phyloP scores from a whole-genome alignment of 2,113 vertebrate genomes.

The Datnioides undecimradiatus region DNA sequence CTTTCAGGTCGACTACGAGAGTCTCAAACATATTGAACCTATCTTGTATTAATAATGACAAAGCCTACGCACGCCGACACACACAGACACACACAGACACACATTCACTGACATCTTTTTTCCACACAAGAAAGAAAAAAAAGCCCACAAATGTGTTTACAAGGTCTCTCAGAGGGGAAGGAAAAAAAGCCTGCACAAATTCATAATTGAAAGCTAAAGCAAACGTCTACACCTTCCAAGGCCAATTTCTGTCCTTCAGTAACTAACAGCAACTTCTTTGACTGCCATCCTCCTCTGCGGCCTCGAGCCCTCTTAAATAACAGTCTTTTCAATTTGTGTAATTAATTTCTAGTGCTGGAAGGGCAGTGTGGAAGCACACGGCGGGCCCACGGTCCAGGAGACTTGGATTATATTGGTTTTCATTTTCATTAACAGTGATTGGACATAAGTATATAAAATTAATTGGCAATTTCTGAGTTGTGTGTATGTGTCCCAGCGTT shows the following conservation, averaged over 20 bases:
- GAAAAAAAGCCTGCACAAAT: conserved; percentile 2
- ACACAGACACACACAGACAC: too few species aligned
- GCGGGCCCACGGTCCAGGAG: conserved; percentile 18
- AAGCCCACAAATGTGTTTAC: conserved; percentile 41
- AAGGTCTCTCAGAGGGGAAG: conserved; percentile 19
- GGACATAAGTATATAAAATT: conserved; percentile 58
- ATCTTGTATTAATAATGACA: conserved; percentile 44
- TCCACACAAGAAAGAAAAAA: background rate
- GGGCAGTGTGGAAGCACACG: conserved; percentile 27
- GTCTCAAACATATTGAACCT: conserved; percentile 48
- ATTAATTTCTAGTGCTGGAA: conserved; percentile 64
- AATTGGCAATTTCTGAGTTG: conserved; percentile 57
- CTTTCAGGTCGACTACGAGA: conserved; percentile 2
- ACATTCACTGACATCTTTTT: background rate
- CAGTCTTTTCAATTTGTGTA: conserved; percentile 62
- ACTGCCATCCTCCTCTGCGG: conserved; percentile 33
- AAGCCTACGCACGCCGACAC: background rate
- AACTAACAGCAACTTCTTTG: conserved; percentile 47
- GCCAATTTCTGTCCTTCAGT: conserved; percentile 59
- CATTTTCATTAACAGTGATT: conserved; percentile 57
- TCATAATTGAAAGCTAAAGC: conserved; percentile 62
- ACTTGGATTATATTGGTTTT: conserved; percentile 63
- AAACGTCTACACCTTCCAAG: conserved; percentile 55
- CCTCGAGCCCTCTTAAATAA: conserved; percentile 65
- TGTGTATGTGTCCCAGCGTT: conserved; percentile 8